A percentile compares a stretch with the other conserved stretches of the same genome.
Evolutionary conservation across 2,797 vertebrate genomes (phyloP).

Genomic region (Melanotaenia nigrans): DNA sequence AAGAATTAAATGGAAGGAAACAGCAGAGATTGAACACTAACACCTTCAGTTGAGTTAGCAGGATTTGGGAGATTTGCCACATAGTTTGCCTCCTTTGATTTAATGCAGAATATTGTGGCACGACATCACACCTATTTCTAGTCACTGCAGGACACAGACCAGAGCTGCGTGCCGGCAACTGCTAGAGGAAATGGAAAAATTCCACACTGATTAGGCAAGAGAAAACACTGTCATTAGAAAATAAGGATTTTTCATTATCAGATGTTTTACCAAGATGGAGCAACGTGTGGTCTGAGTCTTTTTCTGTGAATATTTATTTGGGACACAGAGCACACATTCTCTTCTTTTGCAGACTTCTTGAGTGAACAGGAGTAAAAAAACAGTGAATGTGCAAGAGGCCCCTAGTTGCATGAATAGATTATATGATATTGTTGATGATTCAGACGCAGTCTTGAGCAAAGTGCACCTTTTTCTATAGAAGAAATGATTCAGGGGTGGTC

Average conservation of each 20-base stretch:
- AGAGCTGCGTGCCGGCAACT: constrained; percentile 14
- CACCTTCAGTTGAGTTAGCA: constrained; percentile 13
- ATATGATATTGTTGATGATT: constrained; percentile 54
- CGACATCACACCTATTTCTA: constrained; percentile 53
- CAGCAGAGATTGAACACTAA: constrained; percentile 17
- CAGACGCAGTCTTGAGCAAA: constrained; percentile 55
- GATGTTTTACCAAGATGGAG: not conserved
- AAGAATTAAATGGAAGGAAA: not conserved
- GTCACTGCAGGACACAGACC: constrained; percentile 28
- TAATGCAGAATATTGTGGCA: constrained; percentile 10
- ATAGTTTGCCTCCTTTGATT: constrained; percentile 4
- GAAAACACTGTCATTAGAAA: not conserved
- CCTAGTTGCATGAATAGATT: constrained; percentile 51
- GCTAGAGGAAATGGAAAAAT: not conserved
- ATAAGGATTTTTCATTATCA: constrained; percentile 6
- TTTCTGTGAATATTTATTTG: not conserved
- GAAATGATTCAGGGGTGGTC: constrained; percentile 53
- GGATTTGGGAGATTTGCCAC: not conserved
- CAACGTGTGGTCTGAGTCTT: not conserved
- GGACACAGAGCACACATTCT: constrained; percentile 16
- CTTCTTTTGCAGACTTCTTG: constrained; percentile 17
- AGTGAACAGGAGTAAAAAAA: constrained; percentile 5
- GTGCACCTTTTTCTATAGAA: constrained; percentile 58
- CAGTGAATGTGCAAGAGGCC: constrained; percentile 10
- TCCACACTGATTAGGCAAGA: not conserved